Evolutionary conservation across 1,140 invertebrate species (phyloP).

Genomic region (Harpegnathos saltator): DNA sequence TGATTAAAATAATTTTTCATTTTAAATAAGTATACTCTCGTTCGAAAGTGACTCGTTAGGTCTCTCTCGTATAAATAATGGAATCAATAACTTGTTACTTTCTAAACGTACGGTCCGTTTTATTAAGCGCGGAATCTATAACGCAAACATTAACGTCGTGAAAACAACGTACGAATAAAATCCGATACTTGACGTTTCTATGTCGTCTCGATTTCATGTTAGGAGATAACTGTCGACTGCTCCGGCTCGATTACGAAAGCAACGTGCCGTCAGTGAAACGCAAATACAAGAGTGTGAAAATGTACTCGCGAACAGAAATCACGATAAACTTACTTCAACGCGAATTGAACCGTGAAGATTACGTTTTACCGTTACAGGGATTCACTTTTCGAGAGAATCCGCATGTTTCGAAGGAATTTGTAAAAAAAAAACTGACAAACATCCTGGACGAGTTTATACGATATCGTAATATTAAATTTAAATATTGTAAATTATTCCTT

Average conservation of each 20-base stretch:
- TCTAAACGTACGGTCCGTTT: background rate
- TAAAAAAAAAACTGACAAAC: background rate
- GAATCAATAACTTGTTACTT: background rate
- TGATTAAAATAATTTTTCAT: background rate
- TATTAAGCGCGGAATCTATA: background rate
- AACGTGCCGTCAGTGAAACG: constrained; percentile 18
- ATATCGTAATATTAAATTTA: no score
- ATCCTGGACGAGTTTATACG: background rate
- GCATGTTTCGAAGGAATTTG: background rate
- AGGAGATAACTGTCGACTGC: background rate
- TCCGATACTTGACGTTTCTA: background rate
- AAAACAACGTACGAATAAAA: constrained; percentile 1
- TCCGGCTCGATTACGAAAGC: constrained; percentile 39
- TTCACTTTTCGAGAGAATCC: constrained; percentile 10
- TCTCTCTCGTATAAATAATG: background rate
- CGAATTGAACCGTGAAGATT: constrained; percentile 23
- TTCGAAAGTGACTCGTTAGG: no score
- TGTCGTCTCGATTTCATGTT: constrained; percentile 27
- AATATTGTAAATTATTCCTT: background rate
- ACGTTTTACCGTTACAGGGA: constrained; percentile 2
- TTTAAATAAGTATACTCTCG: no score
- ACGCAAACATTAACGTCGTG: background rate
- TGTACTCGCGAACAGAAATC: constrained; percentile 1
- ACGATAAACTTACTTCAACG: constrained; percentile 8
- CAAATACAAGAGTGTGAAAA: background rate